phyloP scores from a whole-genome alignment of 2,797 vertebrate species.

The Pteronotus mesoamericanus region DNA sequence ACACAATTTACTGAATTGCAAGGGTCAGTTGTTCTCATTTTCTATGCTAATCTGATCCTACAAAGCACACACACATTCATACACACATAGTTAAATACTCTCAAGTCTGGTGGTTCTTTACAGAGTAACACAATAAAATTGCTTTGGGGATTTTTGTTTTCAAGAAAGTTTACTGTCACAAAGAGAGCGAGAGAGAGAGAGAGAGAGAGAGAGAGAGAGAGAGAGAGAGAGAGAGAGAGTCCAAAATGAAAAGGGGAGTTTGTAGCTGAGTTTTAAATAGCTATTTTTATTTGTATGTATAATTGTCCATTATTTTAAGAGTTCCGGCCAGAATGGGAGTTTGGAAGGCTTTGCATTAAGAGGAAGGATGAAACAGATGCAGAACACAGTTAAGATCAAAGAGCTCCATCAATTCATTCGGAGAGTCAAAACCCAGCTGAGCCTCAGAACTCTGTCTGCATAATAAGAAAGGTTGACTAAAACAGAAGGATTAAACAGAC shows the following conservation, averaged over 20 bases:
- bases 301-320: slow-evolving; percentile 17
- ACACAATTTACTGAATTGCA: background rate
- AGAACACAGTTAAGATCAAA: slow-evolving; percentile 86
- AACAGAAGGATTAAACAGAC: slow-evolving; percentile 89
- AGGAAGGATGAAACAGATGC: slow-evolving; percentile 85
- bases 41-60: background rate
- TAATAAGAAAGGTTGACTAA: slow-evolving; percentile 87
- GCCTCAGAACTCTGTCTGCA: slow-evolving; percentile 81
- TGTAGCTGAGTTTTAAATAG: background rate
- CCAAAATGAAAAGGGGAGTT: background rate
- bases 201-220: too few species aligned
- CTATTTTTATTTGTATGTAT: slow-evolving; percentile 12
- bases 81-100: background rate
- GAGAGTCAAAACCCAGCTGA: slow-evolving; percentile 87
- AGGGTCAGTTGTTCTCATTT: background rate
- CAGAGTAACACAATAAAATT: background rate
- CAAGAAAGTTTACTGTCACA: background rate
- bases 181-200: too few species aligned
- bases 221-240: background rate
- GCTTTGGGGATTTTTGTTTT: background rate
- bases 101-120: background rate
- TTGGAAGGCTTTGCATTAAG: slow-evolving; percentile 78
- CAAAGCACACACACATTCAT: background rate
- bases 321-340: slow-evolving; percentile 55
- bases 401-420: slow-evolving; percentile 84